Conservation (phyloP, 2,797 vertebrate genomes). For the Sylvilagus floridanus region DNA sequence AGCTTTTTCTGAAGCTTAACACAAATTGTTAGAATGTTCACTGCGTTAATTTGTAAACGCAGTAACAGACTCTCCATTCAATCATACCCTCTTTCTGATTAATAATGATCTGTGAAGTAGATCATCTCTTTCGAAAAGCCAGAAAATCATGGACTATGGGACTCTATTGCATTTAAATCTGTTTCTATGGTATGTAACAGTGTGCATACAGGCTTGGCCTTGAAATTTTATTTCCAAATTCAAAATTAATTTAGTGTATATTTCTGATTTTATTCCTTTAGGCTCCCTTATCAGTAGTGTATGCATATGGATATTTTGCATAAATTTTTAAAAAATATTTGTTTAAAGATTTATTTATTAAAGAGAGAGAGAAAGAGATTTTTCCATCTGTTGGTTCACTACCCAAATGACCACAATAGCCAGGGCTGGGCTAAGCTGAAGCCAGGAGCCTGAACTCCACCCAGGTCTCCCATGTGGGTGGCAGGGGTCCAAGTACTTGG, state of each 20-base stretch:
- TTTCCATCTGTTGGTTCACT: no score
- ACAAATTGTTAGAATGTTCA: not conserved
- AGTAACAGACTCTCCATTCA: not conserved
- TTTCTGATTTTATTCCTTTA: constrained; percentile 20
- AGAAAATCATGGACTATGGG: not conserved
- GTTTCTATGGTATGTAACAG: not conserved
- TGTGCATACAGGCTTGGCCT: not conserved
- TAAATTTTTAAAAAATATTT: no score
- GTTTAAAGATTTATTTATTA: no score
- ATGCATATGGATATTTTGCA: no score
- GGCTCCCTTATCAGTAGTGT: not conserved
- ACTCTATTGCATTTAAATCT: constrained; percentile 8
- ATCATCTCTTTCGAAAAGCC: constrained; percentile 16
- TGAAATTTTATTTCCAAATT: constrained; percentile 34
- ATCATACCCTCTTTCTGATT: not conserved
- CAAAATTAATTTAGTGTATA: not conserved
- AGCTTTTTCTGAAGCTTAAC: not conserved
- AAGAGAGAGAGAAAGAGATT: no score
- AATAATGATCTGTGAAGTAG: not conserved
- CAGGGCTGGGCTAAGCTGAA: no score
- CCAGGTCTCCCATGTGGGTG: no score
- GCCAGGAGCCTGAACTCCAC: no score
- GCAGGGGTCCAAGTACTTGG: no score
- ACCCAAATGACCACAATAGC: no score
- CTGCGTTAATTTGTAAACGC: not conserved